Conservation (phyloP, 2,113 vertebrate genomes). For the Salvelinus fontinalis region DNA sequence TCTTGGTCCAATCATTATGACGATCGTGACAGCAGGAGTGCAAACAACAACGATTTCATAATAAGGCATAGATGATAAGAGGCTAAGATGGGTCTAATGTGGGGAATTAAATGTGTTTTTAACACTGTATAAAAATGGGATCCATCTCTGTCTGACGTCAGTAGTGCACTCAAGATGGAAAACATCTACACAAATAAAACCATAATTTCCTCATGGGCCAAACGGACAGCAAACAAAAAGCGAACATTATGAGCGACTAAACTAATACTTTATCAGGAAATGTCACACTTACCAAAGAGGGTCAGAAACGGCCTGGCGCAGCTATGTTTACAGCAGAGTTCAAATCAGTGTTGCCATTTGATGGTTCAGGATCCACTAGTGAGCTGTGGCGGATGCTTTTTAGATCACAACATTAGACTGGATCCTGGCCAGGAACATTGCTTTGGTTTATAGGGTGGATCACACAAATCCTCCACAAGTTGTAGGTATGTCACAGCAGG, state of each 20-base stretch:
- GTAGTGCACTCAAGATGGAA: neutral
- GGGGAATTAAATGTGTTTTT: constrained; percentile 28
- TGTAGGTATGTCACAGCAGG: too few species aligned
- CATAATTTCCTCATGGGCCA: constrained; percentile 1
- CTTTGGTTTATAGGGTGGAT: too few species aligned
- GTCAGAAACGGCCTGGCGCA: too few species aligned
- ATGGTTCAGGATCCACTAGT: too few species aligned
- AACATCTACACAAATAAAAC: neutral
- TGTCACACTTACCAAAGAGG: too few species aligned
- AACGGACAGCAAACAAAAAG: neutral
- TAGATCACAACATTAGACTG: too few species aligned
- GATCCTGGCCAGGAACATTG: too few species aligned
- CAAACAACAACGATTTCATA: neutral
- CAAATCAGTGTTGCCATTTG: too few species aligned
- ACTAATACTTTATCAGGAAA: neutral
- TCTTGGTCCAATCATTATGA: too few species aligned
- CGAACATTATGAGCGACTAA: neutral
- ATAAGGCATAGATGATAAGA: constrained; percentile 3
- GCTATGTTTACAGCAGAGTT: neutral
- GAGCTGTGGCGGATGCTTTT: too few species aligned
- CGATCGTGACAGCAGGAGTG: neutral
- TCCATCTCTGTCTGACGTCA: neutral
- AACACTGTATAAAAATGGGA: neutral
- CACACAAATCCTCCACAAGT: too few species aligned
- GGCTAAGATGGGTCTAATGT: neutral